Evolutionary conservation across 2,113 vertebrate species (phyloP).

Genomic region (Neogale vison): DNA sequence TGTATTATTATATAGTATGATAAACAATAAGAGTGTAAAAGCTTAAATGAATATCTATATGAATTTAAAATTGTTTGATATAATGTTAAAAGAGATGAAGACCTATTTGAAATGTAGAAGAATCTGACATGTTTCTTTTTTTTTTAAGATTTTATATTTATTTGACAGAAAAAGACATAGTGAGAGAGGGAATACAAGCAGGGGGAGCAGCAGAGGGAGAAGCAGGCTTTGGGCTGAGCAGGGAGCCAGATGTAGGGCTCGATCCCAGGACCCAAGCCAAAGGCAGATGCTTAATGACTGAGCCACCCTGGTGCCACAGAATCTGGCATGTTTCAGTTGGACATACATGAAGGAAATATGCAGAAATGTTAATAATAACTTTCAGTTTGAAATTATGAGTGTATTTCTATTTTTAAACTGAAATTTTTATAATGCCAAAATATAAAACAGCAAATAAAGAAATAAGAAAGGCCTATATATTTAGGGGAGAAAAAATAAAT

Average conservation of each 20-base stretch:
- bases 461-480: background rate
- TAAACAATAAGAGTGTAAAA: background rate
- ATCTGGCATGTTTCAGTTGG: background rate
- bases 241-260: too few relatives aligned
- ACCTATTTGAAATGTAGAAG: background rate
- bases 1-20: background rate
- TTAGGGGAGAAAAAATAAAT: background rate
- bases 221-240: too few relatives aligned
- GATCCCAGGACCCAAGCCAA: too few relatives aligned
- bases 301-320: background rate
- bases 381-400: background rate
- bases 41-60: background rate
- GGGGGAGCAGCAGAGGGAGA: too few relatives aligned
- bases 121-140: background rate
- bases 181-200: too few relatives aligned
- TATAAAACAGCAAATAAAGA: background rate
- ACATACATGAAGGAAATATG: background rate
- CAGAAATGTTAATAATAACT: background rate
- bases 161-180: too few relatives aligned
- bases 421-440: background rate
- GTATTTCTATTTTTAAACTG: background rate
- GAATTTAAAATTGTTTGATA: background rate
- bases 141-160: too few relatives aligned
- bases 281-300: too few relatives aligned
- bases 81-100: background rate